Percentiles rank a stretch among this genome's conserved stretches.
Evolutionary conservation across 2,113 vertebrate genomes (phyloP).

Genomic region (Limanda limanda): DNA sequence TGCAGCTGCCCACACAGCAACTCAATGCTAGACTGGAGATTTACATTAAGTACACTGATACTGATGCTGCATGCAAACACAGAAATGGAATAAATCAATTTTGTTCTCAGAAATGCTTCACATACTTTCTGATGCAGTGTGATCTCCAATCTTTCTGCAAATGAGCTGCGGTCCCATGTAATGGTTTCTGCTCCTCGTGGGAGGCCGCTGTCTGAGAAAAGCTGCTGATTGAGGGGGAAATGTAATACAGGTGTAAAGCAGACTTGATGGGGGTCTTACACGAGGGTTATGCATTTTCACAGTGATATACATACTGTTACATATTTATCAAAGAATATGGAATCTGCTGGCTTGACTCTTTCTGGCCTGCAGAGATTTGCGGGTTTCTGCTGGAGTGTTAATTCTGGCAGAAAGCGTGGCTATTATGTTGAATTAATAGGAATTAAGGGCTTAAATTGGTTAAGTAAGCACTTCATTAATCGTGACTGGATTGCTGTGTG

Average conservation of each 20-base stretch:
- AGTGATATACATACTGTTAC: constrained; percentile 85
- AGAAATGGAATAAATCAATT: constrained; percentile 84
- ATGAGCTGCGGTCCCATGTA: constrained; percentile 83
- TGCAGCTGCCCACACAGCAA: constrained; percentile 55
- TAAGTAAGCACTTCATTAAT: constrained; percentile 88
- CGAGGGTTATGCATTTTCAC: constrained; percentile 87
- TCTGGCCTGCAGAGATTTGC: constrained; percentile 76
- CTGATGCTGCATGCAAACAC: constrained; percentile 79
- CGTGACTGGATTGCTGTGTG: constrained; percentile 72
- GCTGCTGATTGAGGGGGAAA: constrained; percentile 87
- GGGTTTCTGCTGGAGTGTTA: constrained; percentile 80
- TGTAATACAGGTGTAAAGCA: constrained; percentile 87
- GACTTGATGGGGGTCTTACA: constrained; percentile 86
- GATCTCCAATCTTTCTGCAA: constrained; percentile 87
- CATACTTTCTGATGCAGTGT: constrained; percentile 78
- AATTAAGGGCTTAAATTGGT: constrained; percentile 85
- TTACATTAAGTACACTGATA: constrained; percentile 81
- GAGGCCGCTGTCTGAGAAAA: constrained; percentile 81
- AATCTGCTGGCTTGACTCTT: constrained; percentile 82
- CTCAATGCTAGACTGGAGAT: constrained; percentile 69
- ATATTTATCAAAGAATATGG: constrained; percentile 82
- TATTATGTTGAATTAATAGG: constrained; percentile 86
- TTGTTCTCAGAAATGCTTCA: constrained; percentile 75
- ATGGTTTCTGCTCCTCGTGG: constrained; percentile 85
- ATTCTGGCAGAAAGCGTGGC: constrained; percentile 82